Evolutionary conservation across 2,113 vertebrate genomes (phyloP).

Genomic region (Cathartes aura): DNA sequence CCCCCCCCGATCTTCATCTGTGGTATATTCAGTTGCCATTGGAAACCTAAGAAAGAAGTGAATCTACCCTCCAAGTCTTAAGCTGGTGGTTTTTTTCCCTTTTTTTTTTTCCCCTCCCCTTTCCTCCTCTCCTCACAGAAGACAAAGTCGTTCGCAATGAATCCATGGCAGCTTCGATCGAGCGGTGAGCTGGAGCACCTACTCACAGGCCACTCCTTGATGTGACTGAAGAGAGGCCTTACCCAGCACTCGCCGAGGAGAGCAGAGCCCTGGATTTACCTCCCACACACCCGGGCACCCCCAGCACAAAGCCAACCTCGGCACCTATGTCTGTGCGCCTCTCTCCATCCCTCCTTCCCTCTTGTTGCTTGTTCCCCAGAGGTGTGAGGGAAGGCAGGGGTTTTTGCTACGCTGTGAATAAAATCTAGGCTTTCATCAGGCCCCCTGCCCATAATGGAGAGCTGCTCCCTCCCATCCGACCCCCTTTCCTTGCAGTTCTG

Average conservation of each 20-base stretch:
- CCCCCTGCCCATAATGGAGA: neutral
- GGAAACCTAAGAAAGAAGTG: slow-evolving; percentile 87
- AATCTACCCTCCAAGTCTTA: slow-evolving; percentile 83
- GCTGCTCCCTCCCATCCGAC: neutral
- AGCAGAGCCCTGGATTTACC: slow-evolving; percentile 51
- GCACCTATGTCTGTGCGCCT: neutral
- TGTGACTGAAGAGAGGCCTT: slow-evolving; percentile 61
- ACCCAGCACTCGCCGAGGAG: neutral
- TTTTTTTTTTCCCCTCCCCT: slow-evolving; percentile 38
- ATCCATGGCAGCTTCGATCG: slow-evolving; percentile 54
- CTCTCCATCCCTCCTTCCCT: neutral
- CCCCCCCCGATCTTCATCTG: slow-evolving; percentile 76
- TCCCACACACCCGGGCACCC: neutral
- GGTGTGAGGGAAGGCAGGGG: neutral
- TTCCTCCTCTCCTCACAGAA: slow-evolving; percentile 67
- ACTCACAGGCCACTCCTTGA: slow-evolving; percentile 55
- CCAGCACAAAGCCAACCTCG: slow-evolving; percentile 11
- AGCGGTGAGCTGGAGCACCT: slow-evolving; percentile 57
- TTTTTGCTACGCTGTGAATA: neutral
- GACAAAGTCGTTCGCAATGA: slow-evolving; percentile 73
- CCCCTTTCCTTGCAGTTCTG: neutral
- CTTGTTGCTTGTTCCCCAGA: neutral
- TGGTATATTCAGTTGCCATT: slow-evolving; percentile 85
- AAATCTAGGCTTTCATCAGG: neutral
- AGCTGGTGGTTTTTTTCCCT: slow-evolving; percentile 52